These are phyloP conservation scores for Centrocercus urophasianus DNA, from an alignment of 2,113 vertebrate genomes.

Conservation along the genomic window DNA sequence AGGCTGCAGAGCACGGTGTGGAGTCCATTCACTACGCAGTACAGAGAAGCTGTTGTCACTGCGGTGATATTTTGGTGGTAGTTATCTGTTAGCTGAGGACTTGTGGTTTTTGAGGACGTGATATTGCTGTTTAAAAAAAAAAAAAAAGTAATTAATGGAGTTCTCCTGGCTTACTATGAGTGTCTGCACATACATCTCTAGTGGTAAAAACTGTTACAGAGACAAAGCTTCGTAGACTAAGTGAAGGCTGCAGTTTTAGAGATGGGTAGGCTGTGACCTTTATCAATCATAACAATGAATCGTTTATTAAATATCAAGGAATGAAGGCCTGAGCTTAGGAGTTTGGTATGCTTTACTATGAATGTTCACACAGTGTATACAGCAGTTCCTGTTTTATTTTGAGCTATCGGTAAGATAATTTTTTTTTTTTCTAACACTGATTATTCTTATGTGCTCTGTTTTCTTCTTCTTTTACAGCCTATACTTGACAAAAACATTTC, in stretches of 20 bases:
- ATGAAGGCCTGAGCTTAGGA: neutral
- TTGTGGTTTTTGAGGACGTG: neutral
- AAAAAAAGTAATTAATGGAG: neutral
- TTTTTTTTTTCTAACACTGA: neutral
- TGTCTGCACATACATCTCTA: neutral
- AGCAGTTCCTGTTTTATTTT: neutral
- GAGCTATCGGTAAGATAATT: neutral
- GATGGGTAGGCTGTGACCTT: neutral
- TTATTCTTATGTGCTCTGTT: neutral
- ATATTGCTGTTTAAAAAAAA: neutral
- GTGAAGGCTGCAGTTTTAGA: neutral
- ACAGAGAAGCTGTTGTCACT: neutral
- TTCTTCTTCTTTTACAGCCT: neutral
- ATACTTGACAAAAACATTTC: neutral
- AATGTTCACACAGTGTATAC: neutral
- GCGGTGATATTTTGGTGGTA: neutral
- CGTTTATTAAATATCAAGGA: neutral
- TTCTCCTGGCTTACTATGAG: neutral
- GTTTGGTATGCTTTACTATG: neutral
- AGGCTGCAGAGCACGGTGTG: neutral
- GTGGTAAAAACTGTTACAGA: neutral
- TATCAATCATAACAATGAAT: neutral
- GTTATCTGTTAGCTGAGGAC: neutral
- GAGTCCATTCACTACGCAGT: fast-evolving
- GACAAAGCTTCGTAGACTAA: neutral